A percentile compares a stretch with the other conserved stretches of the same genome.
These are phyloP conservation scores for Catocala nupta DNA, from an alignment of 2,888 invertebrate genomes.

Conservation along the genomic window DNA sequence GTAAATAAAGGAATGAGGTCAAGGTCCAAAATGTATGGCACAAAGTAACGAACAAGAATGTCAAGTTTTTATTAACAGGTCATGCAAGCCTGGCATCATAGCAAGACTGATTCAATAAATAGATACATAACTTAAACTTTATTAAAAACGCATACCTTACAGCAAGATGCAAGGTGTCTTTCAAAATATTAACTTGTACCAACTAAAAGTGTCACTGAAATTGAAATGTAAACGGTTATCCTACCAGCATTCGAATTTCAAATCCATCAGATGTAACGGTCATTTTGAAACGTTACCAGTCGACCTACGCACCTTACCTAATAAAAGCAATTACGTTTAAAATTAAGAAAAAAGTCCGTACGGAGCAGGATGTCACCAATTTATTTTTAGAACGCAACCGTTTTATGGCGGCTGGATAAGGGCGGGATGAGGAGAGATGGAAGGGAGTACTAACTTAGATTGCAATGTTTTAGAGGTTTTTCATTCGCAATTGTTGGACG, in stretches of 20 bases:
- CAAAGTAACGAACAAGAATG: too few species aligned
- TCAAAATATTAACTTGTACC: too few species aligned
- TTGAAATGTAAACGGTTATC: slow-evolving; percentile 3
- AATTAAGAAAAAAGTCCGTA: slow-evolving; percentile 46
- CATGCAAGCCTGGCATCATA: too few species aligned
- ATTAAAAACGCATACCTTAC: too few species aligned
- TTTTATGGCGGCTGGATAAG: slow-evolving; percentile 48
- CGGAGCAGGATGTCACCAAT: slow-evolving; percentile 61
- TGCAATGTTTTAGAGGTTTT: slow-evolving; percentile 24
- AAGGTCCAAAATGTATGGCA: too few species aligned
- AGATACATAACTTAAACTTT: too few species aligned
- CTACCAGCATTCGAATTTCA: slow-evolving; percentile 18
- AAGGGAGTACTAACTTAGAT: slow-evolving; percentile 13
- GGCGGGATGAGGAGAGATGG: slow-evolving; percentile 19
- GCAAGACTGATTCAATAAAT: too few species aligned
- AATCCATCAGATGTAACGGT: slow-evolving; percentile 30
- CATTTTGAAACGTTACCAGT: slow-evolving; percentile 18
- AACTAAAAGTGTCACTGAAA: too few species aligned
- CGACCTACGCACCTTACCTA: slow-evolving; percentile 37
- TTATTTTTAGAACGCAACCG: slow-evolving; percentile 56
- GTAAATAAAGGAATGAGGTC: too few species aligned
- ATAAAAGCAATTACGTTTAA: slow-evolving; percentile 50
- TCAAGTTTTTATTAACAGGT: too few species aligned
- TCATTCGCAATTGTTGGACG: slow-evolving; percentile 35
- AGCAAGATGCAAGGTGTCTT: too few species aligned